Percentiles rank a stretch among this genome's conserved stretches.
Conservation (phyloP, 2,888 invertebrate species). For the Mystacides longicornis region DNA sequence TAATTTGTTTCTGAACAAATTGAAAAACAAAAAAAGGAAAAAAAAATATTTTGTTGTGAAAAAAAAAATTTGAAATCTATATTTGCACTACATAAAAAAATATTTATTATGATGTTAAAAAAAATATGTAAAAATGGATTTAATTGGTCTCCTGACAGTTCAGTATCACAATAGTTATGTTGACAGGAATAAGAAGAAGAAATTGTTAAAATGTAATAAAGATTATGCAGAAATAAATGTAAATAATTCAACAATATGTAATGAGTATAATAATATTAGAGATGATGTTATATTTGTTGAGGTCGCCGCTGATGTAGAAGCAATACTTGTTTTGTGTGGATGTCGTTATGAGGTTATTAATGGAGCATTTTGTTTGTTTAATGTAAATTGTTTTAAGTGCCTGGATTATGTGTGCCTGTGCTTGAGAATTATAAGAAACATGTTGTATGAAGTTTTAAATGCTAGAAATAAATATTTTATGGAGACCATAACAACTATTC, state of each 20-base stretch:
- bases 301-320: too few species aligned
- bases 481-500: neutral
- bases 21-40: neutral
- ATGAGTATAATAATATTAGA: neutral
- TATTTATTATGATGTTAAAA: conserved; percentile 13
- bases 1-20: too few species aligned
- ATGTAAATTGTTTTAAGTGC: neutral
- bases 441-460: neutral
- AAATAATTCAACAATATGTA: neutral
- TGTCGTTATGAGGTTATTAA: neutral
- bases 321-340: neutral
- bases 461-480: neutral
- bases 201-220: neutral
- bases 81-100: conserved; percentile 9
- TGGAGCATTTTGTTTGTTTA: neutral
- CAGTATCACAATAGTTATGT: neutral
- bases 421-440: too few species aligned
- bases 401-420: neutral
- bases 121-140: conserved; percentile 14
- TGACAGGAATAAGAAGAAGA: neutral
- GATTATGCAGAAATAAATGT: neutral
- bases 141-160: conserved; percentile 7
- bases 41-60: neutral
- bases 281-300: neutral
- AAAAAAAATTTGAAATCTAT: neutral